Conservation (phyloP, 2,113 vertebrate genomes). For the Entomyzon cyanotis region DNA sequence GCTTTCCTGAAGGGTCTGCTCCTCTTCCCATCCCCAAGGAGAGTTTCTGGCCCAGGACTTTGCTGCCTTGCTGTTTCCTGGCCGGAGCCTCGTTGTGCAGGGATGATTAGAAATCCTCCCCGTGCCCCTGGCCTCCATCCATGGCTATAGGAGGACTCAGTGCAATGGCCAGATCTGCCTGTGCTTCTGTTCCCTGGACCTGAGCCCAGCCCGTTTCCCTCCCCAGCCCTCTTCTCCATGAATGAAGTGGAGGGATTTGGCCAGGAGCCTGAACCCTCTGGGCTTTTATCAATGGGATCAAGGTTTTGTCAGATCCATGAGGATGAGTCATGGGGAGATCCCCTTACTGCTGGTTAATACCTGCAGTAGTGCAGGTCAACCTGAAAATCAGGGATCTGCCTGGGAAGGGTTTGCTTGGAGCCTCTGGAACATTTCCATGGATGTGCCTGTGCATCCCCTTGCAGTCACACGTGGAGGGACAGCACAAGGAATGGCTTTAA, state of each 20-base stretch:
- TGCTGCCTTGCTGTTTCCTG: neutral
- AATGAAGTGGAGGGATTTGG: slow-evolving; percentile 65
- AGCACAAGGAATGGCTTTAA: neutral
- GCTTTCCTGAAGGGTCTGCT: neutral
- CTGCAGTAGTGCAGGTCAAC: neutral
- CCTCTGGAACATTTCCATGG: neutral
- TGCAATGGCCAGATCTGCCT: slow-evolving; percentile 4
- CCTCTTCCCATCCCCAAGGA: rapidly evolving
- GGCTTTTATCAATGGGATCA: slow-evolving; percentile 69
- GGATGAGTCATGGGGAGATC: slow-evolving; percentile 45
- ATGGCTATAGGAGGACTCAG: slow-evolving; percentile 28
- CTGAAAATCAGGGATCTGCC: neutral
- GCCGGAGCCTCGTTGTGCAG: neutral
- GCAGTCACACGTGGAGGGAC: neutral
- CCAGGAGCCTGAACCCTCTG: neutral
- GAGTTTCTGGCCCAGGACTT: neutral
- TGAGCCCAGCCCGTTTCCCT: slow-evolving; percentile 14
- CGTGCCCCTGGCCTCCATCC: neutral
- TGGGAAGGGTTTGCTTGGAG: neutral
- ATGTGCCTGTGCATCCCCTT: neutral
- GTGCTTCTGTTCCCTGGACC: slow-evolving; percentile 47
- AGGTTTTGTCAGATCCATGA: slow-evolving; percentile 22
- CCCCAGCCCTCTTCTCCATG: slow-evolving; percentile 22
- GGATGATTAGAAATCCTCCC: neutral
- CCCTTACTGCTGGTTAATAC: neutral